Percentiles rank a stretch among this genome's conserved stretches.
Evolutionary conservation across 23 tunicate genomes (phyloP).

Genomic region (Trididemnum clinides): DNA sequence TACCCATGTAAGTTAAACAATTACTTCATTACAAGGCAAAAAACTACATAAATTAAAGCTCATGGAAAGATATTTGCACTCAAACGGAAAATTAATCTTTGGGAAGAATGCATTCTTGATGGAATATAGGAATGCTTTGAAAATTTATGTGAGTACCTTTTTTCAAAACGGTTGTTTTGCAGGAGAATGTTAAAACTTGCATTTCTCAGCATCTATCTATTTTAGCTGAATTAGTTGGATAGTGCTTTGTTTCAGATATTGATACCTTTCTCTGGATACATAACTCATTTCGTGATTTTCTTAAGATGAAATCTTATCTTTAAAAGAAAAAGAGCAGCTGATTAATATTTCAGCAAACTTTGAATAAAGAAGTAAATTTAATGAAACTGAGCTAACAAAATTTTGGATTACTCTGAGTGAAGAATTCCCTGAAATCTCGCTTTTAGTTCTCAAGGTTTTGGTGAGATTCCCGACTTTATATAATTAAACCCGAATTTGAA

Average conservation of each 20-base stretch:
- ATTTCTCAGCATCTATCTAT: not conserved
- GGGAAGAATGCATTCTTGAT: not conserved
- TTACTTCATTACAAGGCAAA: not conserved
- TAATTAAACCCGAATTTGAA: too few species aligned
- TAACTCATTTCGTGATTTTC: not conserved
- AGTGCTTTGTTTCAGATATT: not conserved
- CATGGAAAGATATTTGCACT: not conserved
- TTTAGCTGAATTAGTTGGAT: not conserved
- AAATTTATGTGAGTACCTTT: too few species aligned
- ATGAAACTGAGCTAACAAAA: not conserved
- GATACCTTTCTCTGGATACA: not conserved
- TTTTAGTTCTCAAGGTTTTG: not conserved
- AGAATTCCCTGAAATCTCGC: not conserved
- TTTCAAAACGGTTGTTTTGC: too few species aligned
- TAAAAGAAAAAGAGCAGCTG: not conserved
- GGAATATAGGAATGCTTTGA: not conserved
- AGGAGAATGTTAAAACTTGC: too few species aligned
- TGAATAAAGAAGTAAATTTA: not conserved
- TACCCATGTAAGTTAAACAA: not conserved
- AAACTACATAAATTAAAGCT: not conserved
- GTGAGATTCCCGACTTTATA: not conserved
- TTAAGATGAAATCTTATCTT: not conserved
- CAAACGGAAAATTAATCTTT: not conserved
- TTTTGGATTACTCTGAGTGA: not conserved
- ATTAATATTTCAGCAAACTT: not conserved